Percentiles rank a stretch among this genome's conserved stretches.
phyloP scores from a whole-genome alignment of 1,140 invertebrate genomes.

The Bombus vancouverensis region DNA sequence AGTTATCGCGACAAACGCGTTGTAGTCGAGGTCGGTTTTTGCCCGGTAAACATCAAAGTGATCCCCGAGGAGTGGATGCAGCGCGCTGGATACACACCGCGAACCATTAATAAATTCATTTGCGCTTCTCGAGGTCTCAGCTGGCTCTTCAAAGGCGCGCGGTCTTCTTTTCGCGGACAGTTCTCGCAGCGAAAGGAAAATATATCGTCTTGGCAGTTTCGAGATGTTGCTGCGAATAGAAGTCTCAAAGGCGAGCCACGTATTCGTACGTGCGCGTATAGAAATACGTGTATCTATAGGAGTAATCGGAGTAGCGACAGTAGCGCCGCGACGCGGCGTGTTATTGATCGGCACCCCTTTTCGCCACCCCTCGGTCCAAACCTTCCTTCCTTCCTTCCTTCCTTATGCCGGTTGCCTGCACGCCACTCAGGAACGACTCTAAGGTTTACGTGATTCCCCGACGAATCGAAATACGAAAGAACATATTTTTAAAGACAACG shows the following conservation, averaged over 20 bases:
- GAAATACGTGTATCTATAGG: constrained; percentile 57
- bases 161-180: not conserved
- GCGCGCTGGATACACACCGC: not conserved
- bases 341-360: constrained; percentile 78
- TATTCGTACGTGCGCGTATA: constrained; percentile 22
- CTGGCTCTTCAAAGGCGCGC: not conserved
- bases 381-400: constrained; percentile 58
- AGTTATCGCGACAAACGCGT: not conserved
- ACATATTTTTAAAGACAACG: not conserved
- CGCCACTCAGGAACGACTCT: constrained; percentile 66
- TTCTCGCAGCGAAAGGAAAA: not conserved
- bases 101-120: constrained; percentile 14
- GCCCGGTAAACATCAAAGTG: not conserved
- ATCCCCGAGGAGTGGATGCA: not conserved
- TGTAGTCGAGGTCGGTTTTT: too few species aligned
- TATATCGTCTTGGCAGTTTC: not conserved
- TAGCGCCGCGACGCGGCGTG: constrained; percentile 76
- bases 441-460: constrained; percentile 52
- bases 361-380: constrained; percentile 55
- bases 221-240: not conserved
- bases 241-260: not conserved
- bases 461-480: not conserved
- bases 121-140: too few species aligned
- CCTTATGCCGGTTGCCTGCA: constrained; percentile 39
- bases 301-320: constrained; percentile 64